phyloP scores from a whole-genome alignment of 1,140 invertebrate species.

The Oryctes rhinoceros region DNA sequence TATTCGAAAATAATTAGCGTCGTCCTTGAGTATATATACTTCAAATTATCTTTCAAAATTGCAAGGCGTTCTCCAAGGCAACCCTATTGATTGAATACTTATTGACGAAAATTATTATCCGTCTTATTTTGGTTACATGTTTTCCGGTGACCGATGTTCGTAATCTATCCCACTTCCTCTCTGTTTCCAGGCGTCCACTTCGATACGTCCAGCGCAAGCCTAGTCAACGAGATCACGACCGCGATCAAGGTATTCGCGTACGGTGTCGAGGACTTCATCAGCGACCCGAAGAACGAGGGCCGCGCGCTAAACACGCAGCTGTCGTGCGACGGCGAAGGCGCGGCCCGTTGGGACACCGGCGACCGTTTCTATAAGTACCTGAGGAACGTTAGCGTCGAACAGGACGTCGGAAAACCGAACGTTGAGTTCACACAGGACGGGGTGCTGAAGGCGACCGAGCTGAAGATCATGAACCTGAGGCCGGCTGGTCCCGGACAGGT shows the following conservation, averaged over 20 bases:
- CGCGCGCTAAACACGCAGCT: constrained; percentile 81
- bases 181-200: constrained; percentile 82
- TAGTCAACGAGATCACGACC: constrained; percentile 87
- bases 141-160: too few relatives aligned
- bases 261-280: constrained; percentile 86
- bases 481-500: constrained; percentile 74
- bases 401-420: constrained; percentile 78
- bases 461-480: constrained; percentile 92
- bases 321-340: constrained; percentile 78
- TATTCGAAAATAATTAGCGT: too few relatives aligned
- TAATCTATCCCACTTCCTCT: too few relatives aligned
- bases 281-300: constrained; percentile 74
- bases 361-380: constrained; percentile 80
- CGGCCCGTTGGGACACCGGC: constrained; percentile 80
- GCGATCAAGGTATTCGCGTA: constrained; percentile 91
- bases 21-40: too few relatives aligned
- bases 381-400: constrained; percentile 84
- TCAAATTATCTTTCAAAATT: too few relatives aligned
- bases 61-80: too few relatives aligned
- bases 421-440: constrained; percentile 90
- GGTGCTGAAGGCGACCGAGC: constrained; percentile 82
- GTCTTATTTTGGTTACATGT: too few relatives aligned
- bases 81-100: too few relatives aligned
- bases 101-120: too few relatives aligned
- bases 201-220: constrained; percentile 81